Evolutionary conservation across 2,113 vertebrate species (phyloP).

Genomic region (Muntiacus reevesi): DNA sequence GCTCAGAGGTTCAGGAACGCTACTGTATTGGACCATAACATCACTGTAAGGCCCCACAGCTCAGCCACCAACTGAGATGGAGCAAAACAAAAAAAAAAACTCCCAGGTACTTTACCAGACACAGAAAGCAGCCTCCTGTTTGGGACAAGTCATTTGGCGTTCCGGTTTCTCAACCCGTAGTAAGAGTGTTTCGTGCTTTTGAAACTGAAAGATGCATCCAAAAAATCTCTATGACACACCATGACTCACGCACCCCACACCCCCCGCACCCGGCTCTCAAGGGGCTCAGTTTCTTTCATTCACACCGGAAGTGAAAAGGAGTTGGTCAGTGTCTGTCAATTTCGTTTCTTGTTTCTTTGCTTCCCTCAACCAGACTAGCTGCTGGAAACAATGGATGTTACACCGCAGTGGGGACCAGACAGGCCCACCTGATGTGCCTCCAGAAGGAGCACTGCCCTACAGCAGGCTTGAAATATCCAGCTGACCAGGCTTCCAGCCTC

Average conservation of each 20-base stretch:
- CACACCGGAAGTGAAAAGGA: neutral
- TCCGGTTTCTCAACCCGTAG: neutral
- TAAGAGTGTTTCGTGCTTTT: neutral
- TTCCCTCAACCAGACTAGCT: neutral
- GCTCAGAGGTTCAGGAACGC: neutral
- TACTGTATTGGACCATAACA: neutral
- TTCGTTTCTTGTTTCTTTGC: conserved; percentile 32
- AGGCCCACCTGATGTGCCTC: neutral
- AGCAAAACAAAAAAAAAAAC: conserved; percentile 26
- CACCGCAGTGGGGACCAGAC: accelerated
- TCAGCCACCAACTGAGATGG: neutral
- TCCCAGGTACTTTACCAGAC: conserved; percentile 69
- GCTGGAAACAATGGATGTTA: neutral
- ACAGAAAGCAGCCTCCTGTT: neutral
- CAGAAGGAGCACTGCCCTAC: neutral
- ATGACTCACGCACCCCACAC: neutral
- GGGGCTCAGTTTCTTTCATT: neutral
- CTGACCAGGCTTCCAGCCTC: neutral
- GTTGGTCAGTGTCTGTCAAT: neutral
- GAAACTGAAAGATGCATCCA: conserved; percentile 42
- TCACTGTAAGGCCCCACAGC: neutral
- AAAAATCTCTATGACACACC: neutral
- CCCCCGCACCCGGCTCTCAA: accelerated
- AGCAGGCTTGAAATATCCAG: no score
- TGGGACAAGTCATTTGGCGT: conserved; percentile 10